Evolutionary conservation across 1,140 invertebrate genomes (phyloP).

Genomic region (Drosophila funebris): DNA sequence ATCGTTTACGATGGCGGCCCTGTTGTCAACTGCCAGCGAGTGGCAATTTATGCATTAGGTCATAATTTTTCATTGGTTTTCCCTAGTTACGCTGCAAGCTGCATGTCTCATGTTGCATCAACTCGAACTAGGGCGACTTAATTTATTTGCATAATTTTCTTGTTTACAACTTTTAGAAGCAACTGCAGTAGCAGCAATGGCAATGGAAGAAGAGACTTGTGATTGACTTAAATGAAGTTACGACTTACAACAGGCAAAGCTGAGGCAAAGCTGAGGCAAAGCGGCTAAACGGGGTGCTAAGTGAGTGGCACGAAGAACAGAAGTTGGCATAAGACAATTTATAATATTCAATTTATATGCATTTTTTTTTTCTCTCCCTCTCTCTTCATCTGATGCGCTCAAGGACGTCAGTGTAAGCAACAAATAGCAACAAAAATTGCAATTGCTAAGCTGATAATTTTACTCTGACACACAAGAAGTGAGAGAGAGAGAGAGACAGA

Average conservation of each 20-base stretch:
- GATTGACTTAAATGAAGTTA: conserved; percentile 83
- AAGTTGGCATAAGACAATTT: conserved; percentile 74
- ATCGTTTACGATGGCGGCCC: conserved; percentile 14
- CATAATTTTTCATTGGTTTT: conserved; percentile 22
- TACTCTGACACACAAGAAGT: conserved; percentile 6
- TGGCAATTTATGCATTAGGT: conserved; percentile 16
- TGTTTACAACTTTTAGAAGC: conserved; percentile 75
- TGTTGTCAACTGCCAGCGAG: conserved; percentile 7
- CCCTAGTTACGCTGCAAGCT: neutral
- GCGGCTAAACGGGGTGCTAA: conserved; percentile 52
- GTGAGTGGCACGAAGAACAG: conserved; percentile 43
- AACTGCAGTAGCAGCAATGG: conserved; percentile 14
- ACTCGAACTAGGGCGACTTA: conserved; percentile 43
- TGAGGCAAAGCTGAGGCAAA: conserved; percentile 5
- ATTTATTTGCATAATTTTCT: conserved; percentile 80
- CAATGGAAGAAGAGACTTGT: conserved; percentile 34
- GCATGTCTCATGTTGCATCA: conserved; percentile 21
- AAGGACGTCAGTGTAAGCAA: conserved; percentile 32
- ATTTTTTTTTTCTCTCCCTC: conserved; percentile 42
- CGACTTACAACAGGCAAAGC: conserved; percentile 56
- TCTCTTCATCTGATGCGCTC: neutral
- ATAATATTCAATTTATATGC: conserved; percentile 83
- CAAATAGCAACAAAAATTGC: conserved; percentile 56
- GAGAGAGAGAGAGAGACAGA: neutral
- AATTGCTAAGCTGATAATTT: conserved; percentile 76